Evolutionary conservation across 1,140 invertebrate species (phyloP).

Genomic region (Drosophila bocki): DNA sequence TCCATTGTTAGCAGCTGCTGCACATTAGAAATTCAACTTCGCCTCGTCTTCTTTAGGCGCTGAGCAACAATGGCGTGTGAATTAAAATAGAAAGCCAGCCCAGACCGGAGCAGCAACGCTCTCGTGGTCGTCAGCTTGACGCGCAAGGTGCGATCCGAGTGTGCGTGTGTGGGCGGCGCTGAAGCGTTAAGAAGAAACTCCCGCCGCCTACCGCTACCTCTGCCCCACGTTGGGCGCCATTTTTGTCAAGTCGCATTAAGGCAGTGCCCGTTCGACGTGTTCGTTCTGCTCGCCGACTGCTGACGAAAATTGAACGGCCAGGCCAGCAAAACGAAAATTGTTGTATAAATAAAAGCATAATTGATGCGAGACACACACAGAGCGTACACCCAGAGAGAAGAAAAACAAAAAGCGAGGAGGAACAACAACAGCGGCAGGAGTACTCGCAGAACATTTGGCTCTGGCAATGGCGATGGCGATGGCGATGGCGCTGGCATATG

Average conservation of each 20-base stretch:
- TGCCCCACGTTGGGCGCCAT: conserved; percentile 77
- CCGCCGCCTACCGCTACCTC: not conserved
- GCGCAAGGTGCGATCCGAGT: conserved; percentile 62
- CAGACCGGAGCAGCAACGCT: conserved; percentile 45
- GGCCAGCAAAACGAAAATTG: conserved; percentile 72
- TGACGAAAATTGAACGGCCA: conserved; percentile 75
- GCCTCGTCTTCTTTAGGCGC: conserved; percentile 77
- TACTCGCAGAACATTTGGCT: conserved; percentile 51
- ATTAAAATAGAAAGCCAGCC: conserved; percentile 78
- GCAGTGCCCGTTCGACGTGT: conserved; percentile 58
- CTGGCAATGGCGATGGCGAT: conserved; percentile 3
- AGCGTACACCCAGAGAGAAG: conserved; percentile 18
- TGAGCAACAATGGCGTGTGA: conserved; percentile 78
- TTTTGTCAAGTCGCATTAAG: conserved; percentile 84
- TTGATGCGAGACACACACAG: conserved; percentile 72
- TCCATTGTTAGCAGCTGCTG: conserved; percentile 81
- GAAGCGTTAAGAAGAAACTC: conserved; percentile 63
- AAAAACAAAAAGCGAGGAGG: conserved; percentile 6
- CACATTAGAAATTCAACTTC: conserved; percentile 80
- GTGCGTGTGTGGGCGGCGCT: conserved; percentile 52
- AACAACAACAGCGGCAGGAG: conserved; percentile 17
- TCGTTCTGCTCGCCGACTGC: conserved; percentile 58
- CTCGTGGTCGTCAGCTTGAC: conserved; percentile 66
- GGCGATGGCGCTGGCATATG: conserved; percentile 55
- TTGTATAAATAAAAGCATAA: conserved; percentile 84